A percentile compares a stretch with the other conserved stretches of the same genome.
phyloP scores from a whole-genome alignment of 2,888 invertebrate genomes.

The Campoletis raptor region DNA sequence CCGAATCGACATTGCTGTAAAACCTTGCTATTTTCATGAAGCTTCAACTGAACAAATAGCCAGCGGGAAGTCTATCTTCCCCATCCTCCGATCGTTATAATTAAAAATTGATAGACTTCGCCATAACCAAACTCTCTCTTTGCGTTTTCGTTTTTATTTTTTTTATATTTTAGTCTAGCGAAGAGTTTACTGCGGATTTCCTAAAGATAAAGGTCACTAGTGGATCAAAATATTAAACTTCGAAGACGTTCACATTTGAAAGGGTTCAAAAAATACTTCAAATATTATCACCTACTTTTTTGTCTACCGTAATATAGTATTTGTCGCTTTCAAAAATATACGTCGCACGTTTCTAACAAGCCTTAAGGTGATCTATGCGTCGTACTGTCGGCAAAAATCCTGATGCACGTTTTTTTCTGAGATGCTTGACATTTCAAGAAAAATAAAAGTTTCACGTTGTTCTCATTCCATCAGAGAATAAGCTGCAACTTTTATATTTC shows the following conservation, averaged over 20 bases:
- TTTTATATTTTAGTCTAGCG: not conserved
- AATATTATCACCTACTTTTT: not conserved
- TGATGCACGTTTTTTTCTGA: not conserved
- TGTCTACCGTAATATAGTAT: not conserved
- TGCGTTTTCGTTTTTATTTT: not conserved
- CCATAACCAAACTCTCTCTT: not conserved
- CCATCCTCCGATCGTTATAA: not conserved
- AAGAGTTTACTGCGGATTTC: not conserved
- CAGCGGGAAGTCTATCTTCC: not conserved
- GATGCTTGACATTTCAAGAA: not conserved
- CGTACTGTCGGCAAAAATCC: not conserved
- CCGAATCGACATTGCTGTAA: conserved; percentile 29
- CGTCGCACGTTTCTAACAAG: conserved; percentile 16
- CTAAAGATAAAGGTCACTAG: not conserved
- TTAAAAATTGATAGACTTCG: conserved; percentile 11
- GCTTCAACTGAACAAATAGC: conserved; percentile 5
- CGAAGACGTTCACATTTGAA: not conserved
- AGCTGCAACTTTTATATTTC: too few relatives aligned
- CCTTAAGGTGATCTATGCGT: not conserved
- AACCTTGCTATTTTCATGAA: conserved; percentile 25
- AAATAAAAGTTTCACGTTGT: not conserved
- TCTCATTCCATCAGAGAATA: not conserved
- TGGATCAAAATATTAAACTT: not conserved
- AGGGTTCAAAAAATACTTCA: not conserved
- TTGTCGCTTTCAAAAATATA: not conserved